A percentile compares a stretch with the other conserved stretches of the same genome.
Conservation (phyloP, 2,888 invertebrate species). For the Cyclophora punctaria region DNA sequence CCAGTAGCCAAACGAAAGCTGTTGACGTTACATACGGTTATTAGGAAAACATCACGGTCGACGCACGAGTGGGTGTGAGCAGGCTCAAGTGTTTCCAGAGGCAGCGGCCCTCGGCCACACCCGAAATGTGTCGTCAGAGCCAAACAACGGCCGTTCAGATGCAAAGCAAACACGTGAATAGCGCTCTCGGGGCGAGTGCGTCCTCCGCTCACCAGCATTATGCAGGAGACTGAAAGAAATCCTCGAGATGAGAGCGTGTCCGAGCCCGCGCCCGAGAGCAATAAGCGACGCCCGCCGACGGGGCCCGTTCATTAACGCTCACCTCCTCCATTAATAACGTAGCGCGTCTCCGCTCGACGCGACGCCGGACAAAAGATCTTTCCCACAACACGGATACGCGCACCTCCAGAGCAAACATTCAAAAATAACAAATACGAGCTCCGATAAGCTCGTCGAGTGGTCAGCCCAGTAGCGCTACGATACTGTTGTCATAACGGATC, state of each 20-base stretch:
- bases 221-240: conserved; percentile 71
- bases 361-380: conserved; percentile 35
- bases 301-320: conserved; percentile 64
- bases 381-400: conserved; percentile 29
- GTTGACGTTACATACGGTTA: conserved; percentile 6
- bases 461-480: conserved; percentile 37
- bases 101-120: conserved; percentile 43
- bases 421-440: conserved; percentile 44
- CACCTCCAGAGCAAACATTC: conserved; percentile 35
- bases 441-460: conserved; percentile 36
- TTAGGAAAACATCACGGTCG: conserved; percentile 40
- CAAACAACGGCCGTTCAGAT: conserved; percentile 56
- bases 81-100: conserved; percentile 34
- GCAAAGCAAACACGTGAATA: conserved; percentile 67
- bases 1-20: conserved; percentile 12
- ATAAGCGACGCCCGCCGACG: conserved; percentile 64
- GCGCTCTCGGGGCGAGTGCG: conserved; percentile 56
- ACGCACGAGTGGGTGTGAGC: conserved; percentile 51
- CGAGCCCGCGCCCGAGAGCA: conserved; percentile 55
- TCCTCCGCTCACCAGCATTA: conserved; percentile 61
- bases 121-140: conserved; percentile 54
- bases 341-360: conserved; percentile 34
- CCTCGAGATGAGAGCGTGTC: conserved; percentile 66
- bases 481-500: conserved; percentile 54
- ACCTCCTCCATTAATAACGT: conserved; percentile 54